Evolutionary conservation across 2,113 vertebrate species (phyloP), one percentile per base, ranked within the genome.

Genomic region (Himantopus leucocephalus): DNA sequence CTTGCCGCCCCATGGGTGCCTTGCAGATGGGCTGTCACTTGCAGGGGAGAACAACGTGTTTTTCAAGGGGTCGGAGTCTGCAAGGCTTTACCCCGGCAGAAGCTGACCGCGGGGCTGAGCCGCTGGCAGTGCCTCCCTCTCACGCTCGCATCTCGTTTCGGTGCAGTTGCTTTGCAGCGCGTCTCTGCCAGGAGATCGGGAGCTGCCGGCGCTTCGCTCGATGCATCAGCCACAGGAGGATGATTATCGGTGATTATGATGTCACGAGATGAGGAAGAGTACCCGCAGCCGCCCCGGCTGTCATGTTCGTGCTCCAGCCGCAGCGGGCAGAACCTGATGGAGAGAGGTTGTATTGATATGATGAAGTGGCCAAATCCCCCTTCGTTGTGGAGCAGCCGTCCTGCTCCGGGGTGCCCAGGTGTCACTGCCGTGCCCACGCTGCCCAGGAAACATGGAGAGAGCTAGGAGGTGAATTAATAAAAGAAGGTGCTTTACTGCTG

Each of bases 361-460:
- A 32, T 32, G 35, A 71, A 89, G 35, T 34, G 68, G 60, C 37
- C 67, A 72, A 70, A 76, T 17, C 10, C 8, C 10, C 3, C 74
- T 60, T 59, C 2, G 11, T 26, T 26, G 50, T 34, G 72, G 88
- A 82, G 79, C 63, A 63, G n/a, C n/a, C 14, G 24, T 22, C 23
- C 72, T 22, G 67, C 50, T 85, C 30, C 1, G 8, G 63, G 47
- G 20, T 81, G 32, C 35, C 35, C 0, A 2, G 14, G 89, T 47
- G 43, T 41, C 34, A 15, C 60, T 26, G 23, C 66, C 5, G 2
- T 60, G 50, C n/a, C n/a, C 73, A 43, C 19, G 8, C 22, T 29
- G 27, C 12, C 10, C 2, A 0, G 14, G 48, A 50, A 56, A 52
- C 2, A 1, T 1, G 0, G 48, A 47, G 35, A 58, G 48, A 39